Conservation (phyloP, 2,113 vertebrate genomes). For the Calidris pugnax region DNA sequence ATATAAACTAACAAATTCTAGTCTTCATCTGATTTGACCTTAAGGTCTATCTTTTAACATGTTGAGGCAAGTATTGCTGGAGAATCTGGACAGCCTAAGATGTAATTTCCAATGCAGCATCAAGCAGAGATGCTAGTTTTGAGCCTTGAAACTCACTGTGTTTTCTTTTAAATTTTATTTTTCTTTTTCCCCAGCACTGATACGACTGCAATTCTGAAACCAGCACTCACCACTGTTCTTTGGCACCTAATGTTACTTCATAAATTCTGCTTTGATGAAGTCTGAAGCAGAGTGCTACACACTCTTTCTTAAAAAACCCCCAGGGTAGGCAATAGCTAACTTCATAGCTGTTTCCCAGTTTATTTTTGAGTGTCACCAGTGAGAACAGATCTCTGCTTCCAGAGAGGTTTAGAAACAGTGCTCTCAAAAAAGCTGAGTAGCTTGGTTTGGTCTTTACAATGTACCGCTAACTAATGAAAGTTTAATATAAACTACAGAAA, state of each 20-base stretch:
- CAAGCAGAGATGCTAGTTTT: neutral
- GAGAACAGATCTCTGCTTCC: neutral
- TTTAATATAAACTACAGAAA: slow-evolving; percentile 20
- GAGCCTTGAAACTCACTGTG: neutral
- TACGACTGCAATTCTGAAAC: neutral
- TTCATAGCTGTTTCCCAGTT: neutral
- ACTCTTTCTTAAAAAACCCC: neutral
- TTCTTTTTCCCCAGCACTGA: neutral
- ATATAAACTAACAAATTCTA: neutral
- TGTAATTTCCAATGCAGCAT: neutral
- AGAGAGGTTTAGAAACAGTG: neutral
- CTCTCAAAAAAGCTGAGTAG: neutral
- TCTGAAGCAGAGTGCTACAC: neutral
- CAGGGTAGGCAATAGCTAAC: neutral
- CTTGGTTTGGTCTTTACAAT: neutral
- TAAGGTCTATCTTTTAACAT: neutral
- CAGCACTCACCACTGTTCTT: neutral
- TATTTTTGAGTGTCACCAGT: neutral
- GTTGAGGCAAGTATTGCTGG: neutral
- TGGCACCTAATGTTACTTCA: neutral
- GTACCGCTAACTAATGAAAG: neutral
- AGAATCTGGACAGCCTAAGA: neutral
- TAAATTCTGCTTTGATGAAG: neutral
- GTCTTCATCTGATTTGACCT: neutral
- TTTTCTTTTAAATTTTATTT: neutral